Conservation (phyloP, 2,888 invertebrate genomes). For the Tinea semifulvella region DNA sequence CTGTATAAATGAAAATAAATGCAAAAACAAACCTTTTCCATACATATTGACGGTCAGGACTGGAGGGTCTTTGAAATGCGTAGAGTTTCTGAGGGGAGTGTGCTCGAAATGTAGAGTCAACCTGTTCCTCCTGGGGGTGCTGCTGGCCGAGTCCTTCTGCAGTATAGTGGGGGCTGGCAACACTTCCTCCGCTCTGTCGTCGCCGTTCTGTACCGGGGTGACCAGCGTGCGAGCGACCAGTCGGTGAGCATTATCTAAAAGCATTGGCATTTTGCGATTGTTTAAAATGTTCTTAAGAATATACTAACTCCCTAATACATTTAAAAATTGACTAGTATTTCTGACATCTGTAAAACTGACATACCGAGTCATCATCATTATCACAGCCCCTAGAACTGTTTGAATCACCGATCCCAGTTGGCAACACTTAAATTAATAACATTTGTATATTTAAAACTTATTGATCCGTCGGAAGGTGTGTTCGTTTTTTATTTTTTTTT, state of each 20-base stretch:
- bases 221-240: conserved; percentile 51
- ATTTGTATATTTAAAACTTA: no score
- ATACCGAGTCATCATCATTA: no score
- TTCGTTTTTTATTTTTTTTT: no score
- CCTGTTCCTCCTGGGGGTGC: conserved; percentile 69
- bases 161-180: conserved; percentile 27
- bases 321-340: no score
- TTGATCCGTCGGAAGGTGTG: no score
- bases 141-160: conserved; percentile 41
- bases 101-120: conserved; percentile 79
- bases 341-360: no score
- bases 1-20: no score
- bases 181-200: conserved; percentile 42
- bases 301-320: no score
- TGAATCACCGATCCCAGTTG: no score
- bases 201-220: conserved; percentile 46
- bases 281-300: no score
- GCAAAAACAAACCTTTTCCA: conserved; percentile 41
- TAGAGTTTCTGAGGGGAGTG: conserved; percentile 73
- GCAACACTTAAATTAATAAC: no score
- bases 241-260: conserved; percentile 81
- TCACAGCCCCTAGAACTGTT: no score
- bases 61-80: conserved; percentile 79
- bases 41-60: conserved; percentile 35
- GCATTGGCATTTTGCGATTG: background rate